These are phyloP conservation scores for Amiota communis DNA, from an alignment of 2,888 invertebrate genomes.

Conservation along the genomic window DNA sequence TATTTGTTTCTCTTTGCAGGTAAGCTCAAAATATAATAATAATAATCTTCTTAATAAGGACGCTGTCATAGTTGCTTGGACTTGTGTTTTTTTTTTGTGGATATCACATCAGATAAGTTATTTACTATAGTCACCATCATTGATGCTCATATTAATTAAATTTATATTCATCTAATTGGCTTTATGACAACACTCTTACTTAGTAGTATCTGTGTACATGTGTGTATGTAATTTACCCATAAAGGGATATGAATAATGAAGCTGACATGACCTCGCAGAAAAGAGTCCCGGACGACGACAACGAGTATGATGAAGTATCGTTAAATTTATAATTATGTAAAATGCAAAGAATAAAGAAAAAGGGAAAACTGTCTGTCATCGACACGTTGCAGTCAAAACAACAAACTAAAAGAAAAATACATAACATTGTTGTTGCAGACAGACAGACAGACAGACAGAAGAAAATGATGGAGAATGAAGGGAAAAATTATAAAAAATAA, in stretches of 20 bases:
- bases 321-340: constrained; percentile 64
- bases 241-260: constrained; percentile 60
- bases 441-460: background rate
- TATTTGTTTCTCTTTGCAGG: constrained; percentile 51
- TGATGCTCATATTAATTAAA: constrained; percentile 46
- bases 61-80: too few species aligned
- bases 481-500: background rate
- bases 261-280: constrained; percentile 47
- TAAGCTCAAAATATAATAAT: constrained; percentile 42
- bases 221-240: constrained; percentile 44
- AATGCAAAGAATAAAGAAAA: constrained; percentile 38
- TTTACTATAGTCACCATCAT: too few species aligned
- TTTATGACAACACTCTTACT: constrained; percentile 50
- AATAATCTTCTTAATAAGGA: too few species aligned
- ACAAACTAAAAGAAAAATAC: background rate
- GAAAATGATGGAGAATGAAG: background rate
- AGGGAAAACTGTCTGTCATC: background rate
- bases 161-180: constrained; percentile 67
- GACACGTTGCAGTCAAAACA: constrained; percentile 13
- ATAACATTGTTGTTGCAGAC: background rate
- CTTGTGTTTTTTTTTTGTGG: too few species aligned
- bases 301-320: constrained; percentile 39
- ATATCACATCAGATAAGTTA: too few species aligned
- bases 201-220: background rate
- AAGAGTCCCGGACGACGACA: constrained; percentile 24